Base-by-base conservation (phyloP, 2,113 vertebrate genomes). In the Xiphophorus maculatus region DNA sequence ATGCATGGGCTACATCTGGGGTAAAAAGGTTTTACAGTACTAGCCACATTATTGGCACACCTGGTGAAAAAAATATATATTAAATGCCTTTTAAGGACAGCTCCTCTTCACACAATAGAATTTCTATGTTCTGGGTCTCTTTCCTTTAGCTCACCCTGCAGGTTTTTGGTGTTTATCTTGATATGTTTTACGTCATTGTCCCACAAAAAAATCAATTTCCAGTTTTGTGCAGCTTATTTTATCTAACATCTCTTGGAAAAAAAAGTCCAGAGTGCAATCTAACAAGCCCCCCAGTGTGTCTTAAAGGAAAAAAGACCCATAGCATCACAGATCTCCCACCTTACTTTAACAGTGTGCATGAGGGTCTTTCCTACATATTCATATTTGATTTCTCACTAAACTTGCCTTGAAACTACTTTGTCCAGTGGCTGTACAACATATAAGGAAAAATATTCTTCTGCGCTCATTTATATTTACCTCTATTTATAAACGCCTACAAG, bases 1-100 rank as follows among this genome's bases (percentile, higher is more conserved):
- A 83, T 88, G 74, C 19, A 82, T 86, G 80, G 32, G 42, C 51
- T 64, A 78, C 74, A 73, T 75, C 63, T 67, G 32, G 51, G 62
- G 15, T 71, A 58, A 79, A 73, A 40, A 65, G n/a, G 28, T 67
- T 2, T 14, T 70, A 54, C 22, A 1, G 48, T 11, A 25, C 19
- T 11, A n/a, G 22, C 2, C 51, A 58, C 51, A n/a, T 58, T 11
- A 22, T 58, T 58, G 8, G 22, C 51, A 58, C 19, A n/a, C 3
- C 51, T 58, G 22, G 25, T 25, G 3, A 54, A 48, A 48, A 15
- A 35, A 35, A 11, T 37, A 11, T 48, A 17, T 48, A 17, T 48
- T 48, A 48, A 54, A 54, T 54, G 7, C 51, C 2, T 25, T 54
- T 9, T n/a, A 25, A 54, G 22, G 22, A 25, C 9, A 54, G 22